Evolutionary conservation across 2,113 vertebrate genomes (phyloP).

Genomic region (Rhizomys pruinosus): DNA sequence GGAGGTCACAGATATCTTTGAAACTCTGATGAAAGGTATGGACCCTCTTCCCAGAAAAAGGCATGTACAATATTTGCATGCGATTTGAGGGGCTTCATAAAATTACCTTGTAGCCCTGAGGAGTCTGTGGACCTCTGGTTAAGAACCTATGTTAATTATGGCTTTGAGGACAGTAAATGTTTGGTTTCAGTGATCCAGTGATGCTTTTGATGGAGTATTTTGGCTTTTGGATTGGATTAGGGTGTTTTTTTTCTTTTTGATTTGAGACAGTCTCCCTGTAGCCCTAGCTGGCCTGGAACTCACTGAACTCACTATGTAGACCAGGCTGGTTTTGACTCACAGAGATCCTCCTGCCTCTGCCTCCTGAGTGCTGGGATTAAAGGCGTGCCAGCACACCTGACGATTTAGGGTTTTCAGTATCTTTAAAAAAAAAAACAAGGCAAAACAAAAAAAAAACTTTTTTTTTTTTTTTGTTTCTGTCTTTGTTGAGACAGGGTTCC

Average conservation of each 20-base stretch:
- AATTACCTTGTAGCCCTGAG: constrained; percentile 66
- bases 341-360: too few species aligned
- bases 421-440: too few species aligned
- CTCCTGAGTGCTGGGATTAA: too few species aligned
- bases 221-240: constrained; percentile 37
- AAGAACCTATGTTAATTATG: constrained; percentile 65
- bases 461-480: too few species aligned
- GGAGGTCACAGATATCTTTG: constrained; percentile 79
- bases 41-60: constrained; percentile 73
- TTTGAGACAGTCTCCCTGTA: neutral
- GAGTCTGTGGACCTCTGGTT: constrained; percentile 74
- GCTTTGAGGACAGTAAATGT: constrained; percentile 38
- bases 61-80: constrained; percentile 71
- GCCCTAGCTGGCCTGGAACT: neutral
- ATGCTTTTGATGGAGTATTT: constrained; percentile 51
- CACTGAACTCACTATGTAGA: neutral
- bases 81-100: constrained; percentile 67
- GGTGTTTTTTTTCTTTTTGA: neutral
- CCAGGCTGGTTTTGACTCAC: neutral
- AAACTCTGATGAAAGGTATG: constrained; percentile 78
- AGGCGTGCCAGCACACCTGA: neutral
- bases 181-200: constrained; percentile 44
- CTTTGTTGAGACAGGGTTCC: too few species aligned
- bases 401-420: neutral
- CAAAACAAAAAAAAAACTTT: too few species aligned